Percentiles rank a stretch among this genome's conserved stretches.
phyloP scores from a whole-genome alignment of 2,113 vertebrate genomes.

The Ictalurus punctatus region DNA sequence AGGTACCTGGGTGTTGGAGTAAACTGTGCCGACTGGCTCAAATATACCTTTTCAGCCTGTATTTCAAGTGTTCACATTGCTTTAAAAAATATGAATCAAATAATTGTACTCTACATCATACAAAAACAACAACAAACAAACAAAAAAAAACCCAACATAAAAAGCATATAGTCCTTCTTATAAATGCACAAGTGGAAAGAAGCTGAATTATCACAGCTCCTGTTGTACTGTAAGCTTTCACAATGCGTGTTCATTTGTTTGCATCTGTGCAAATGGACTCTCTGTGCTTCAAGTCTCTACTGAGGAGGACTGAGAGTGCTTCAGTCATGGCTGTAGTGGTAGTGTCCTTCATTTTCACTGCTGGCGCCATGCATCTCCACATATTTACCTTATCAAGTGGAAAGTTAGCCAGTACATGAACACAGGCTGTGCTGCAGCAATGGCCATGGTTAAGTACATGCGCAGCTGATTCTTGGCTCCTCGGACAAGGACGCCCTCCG shows the following conservation, averaged over 20 bases:
- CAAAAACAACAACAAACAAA: constrained; percentile 39
- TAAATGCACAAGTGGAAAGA: constrained; percentile 53
- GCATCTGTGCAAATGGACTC: constrained; percentile 32
- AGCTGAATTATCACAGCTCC: constrained; percentile 39
- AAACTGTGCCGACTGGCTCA: constrained; percentile 20
- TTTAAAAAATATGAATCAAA: constrained; percentile 43
- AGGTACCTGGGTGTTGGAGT: neutral
- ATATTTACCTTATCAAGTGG: constrained; percentile 82
- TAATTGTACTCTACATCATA: constrained; percentile 42
- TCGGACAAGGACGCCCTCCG: constrained; percentile 79
- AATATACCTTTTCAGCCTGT: neutral
- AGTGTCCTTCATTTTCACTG: neutral
- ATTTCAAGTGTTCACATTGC: constrained; percentile 17
- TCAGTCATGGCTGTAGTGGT: constrained; percentile 24
- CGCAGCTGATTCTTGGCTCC: constrained; percentile 86
- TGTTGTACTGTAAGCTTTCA: constrained; percentile 54
- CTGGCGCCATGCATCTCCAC: neutral
- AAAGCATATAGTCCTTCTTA: constrained; percentile 25
- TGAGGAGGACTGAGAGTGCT: neutral
- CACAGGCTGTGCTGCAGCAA: constrained; percentile 84
- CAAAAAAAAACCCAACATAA: neutral
- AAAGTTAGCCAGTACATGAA: constrained; percentile 96
- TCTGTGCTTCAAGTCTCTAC: neutral
- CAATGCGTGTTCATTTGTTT: constrained; percentile 12
- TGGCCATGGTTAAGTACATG: constrained; percentile 91